Base-by-base conservation (phyloP, 2,888 invertebrate genomes). In the Microchrysa polita region DNA sequence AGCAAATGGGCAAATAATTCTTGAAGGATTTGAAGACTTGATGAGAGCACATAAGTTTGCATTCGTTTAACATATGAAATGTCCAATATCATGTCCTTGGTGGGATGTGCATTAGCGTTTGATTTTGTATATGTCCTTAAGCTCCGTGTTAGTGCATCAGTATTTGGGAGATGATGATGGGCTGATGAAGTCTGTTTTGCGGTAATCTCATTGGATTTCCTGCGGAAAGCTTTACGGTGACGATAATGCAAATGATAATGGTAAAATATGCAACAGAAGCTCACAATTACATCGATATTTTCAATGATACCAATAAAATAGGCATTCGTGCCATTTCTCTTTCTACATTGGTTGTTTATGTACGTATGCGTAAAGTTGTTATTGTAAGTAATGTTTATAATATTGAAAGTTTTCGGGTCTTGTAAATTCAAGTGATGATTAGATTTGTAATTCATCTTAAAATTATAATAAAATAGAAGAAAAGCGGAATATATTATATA, bases 211-310 rank as follows among this genome's bases (percentile, higher is more conserved):
- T 14, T 44, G 2, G 67, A 18, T 84, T 84, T 84, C 84, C 84
- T 85, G 78, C 84, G 84, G 80, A 84, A 83, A 67, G 84, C 82
- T 79, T 85, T 84, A 77, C 84, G 84, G 79, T 84, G 84, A 77
- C 83, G 83, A 80, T 82, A 82, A 79, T 83, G 80, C 53, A 74
- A 73, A 65, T 75, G 75, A 53, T 75, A 74, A 69, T 74, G 73
- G 60, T 74, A 76, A 73, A 74, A 74, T 74, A 76, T 73, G 63
- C 61, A 61, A 73, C 73, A 73, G 55, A 75, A 77, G 74, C 75
- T 67, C 63, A 75, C 74, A 73, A 74, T 73, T 65, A 76, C 55
- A 72, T 73, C 72, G 55, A 67, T 53, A 40, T 73, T 73, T 59
- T 74, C 53, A 73, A 59, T 60, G 74, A 72, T 77, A 78, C 78